phyloP scores from a whole-genome alignment of 1,140 invertebrate genomes.

The Drosophila arawakana region DNA sequence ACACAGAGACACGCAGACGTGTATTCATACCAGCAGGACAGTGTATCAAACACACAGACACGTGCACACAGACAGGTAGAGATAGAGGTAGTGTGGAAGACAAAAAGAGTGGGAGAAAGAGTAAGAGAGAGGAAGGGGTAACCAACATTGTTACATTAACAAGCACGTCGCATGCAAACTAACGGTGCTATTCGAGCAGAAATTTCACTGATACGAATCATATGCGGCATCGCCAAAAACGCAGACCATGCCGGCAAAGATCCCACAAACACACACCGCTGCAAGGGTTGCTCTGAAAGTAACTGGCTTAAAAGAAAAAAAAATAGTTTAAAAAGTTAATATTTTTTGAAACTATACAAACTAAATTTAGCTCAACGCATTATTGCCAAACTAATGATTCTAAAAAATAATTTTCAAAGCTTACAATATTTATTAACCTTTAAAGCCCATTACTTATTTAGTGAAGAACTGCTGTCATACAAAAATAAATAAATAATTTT shows the following conservation, averaged over 20 bases:
- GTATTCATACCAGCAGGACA: slow-evolving; percentile 9
- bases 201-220: slow-evolving; percentile 80
- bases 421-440: no score
- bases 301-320: no score
- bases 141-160: slow-evolving; percentile 64
- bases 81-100: slow-evolving; percentile 19
- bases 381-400: no score
- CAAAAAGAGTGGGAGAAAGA: no score
- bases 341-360: no score
- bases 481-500: no score
- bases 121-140: slow-evolving; percentile 2
- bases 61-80: slow-evolving; percentile 10
- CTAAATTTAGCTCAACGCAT: no score
- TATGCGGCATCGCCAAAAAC: slow-evolving; percentile 69
- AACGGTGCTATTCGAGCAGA: slow-evolving; percentile 75
- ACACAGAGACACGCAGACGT: slow-evolving; percentile 48
- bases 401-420: no score
- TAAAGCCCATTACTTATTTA: no score
- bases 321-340: no score
- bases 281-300: slow-evolving; percentile 21
- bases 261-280: slow-evolving; percentile 10
- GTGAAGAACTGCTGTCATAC: no score
- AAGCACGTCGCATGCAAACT: slow-evolving; percentile 79
- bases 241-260: slow-evolving; percentile 36
- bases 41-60: slow-evolving; percentile 15